Evolutionary conservation across 1,140 invertebrate genomes (phyloP).

Genomic region (Aphelenchoides avenae): DNA sequence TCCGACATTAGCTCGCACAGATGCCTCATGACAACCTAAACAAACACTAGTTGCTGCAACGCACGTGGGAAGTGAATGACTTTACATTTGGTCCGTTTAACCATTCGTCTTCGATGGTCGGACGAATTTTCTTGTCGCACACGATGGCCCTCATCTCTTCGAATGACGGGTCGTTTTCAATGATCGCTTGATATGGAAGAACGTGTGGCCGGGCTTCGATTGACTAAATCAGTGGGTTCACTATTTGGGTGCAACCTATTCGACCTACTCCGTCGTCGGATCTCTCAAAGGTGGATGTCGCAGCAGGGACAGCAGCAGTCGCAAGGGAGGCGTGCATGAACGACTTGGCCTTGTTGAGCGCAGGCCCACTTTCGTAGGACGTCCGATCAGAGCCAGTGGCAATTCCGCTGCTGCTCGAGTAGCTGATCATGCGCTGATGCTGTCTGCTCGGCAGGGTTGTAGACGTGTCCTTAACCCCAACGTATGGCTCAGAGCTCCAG

Average conservation of each 20-base stretch:
- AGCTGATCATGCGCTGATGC: conserved; percentile 33
- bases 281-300: background rate
- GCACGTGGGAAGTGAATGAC: background rate
- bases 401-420: conserved; percentile 31
- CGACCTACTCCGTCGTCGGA: background rate
- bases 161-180: conserved; percentile 20
- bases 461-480: conserved; percentile 5
- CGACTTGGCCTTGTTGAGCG: background rate
- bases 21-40: conserved; percentile 16
- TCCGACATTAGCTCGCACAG: conserved; percentile 12
- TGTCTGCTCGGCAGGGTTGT: background rate
- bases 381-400: conserved; percentile 22
- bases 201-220: conserved; percentile 11
- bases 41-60: background rate
- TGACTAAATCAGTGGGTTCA: conserved; percentile 6
- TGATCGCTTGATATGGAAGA: conserved; percentile 19
- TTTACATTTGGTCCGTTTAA: conserved; percentile 21
- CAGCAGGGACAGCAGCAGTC: conserved; percentile 9
- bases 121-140: conserved; percentile 10
- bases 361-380: background rate
- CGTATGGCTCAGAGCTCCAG: too few relatives aligned
- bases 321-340: conserved; percentile 3
- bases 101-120: conserved; percentile 16
- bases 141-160: conserved; percentile 16
- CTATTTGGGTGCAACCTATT: background rate